phyloP scores from a whole-genome alignment of 2,797 vertebrate genomes.

The Malurus leucopterus region DNA sequence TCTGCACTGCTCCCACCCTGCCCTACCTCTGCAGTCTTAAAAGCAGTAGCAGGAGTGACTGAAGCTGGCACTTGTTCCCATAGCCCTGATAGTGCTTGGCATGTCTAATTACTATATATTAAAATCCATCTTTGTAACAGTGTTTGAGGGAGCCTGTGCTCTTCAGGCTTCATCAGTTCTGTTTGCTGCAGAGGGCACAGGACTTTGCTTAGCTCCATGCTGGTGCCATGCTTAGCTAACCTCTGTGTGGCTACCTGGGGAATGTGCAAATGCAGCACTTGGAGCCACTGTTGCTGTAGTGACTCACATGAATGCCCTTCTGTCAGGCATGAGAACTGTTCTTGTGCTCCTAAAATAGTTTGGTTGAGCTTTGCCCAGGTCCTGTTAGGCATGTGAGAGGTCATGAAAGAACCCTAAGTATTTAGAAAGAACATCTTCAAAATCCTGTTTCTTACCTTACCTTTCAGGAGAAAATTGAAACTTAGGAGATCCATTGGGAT shows the following conservation, averaged over 20 bases:
- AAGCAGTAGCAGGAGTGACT: not conserved
- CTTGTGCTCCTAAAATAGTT: not conserved
- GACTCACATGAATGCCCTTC: not conserved
- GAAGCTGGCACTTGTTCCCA: not conserved
- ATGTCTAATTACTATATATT: not conserved
- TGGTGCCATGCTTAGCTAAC: not conserved
- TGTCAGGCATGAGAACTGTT: not conserved
- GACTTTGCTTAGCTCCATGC: not conserved
- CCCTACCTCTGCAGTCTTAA: not conserved
- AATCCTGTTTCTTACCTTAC: not conserved
- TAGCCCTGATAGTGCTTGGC: not conserved
- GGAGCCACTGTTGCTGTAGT: not conserved
- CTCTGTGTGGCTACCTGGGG: not conserved
- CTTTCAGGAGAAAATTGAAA: not conserved
- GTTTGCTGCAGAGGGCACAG: not conserved
- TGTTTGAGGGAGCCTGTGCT: not conserved
- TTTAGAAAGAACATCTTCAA: not conserved
- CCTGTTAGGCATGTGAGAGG: not conserved
- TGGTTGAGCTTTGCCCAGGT: not conserved
- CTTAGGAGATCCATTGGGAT: not conserved
- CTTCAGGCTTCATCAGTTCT: not conserved
- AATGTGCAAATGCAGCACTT: not conserved
- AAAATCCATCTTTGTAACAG: not conserved
- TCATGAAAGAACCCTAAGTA: not conserved
- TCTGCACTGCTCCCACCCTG: not conserved